Percentiles rank a stretch among this genome's conserved stretches.
These are phyloP conservation scores for Chaetorhynchus papuensis DNA, from an alignment of 2,113 vertebrate genomes.

Conservation along the genomic window DNA sequence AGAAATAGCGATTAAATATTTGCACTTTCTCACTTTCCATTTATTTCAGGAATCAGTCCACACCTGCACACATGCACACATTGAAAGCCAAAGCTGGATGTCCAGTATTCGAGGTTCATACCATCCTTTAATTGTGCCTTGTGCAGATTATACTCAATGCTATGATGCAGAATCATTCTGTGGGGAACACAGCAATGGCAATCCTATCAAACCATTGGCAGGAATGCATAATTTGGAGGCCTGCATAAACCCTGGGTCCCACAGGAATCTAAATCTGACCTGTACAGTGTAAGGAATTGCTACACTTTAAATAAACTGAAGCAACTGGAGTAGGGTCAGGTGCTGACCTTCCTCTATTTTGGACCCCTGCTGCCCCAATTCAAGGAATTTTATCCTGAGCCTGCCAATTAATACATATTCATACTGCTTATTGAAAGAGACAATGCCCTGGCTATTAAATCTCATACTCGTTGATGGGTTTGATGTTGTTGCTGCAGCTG, in stretches of 20 bases:
- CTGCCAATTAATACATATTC: neutral
- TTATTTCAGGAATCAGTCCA: neutral
- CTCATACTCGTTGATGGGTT: neutral
- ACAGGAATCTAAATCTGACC: neutral
- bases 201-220: neutral
- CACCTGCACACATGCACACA: neutral
- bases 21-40: neutral
- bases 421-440: neutral
- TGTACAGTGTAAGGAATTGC: neutral
- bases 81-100: neutral
- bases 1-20: neutral
- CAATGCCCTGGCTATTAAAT: neutral
- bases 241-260: neutral
- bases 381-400: neutral
- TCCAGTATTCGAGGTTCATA: neutral
- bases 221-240: neutral
- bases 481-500: neutral
- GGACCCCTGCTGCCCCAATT: neutral
- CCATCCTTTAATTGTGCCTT: neutral
- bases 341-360: neutral
- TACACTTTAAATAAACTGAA: neutral
- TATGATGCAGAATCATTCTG: neutral
- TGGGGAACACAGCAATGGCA: neutral
- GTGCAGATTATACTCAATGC: neutral
- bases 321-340: neutral